Base-by-base conservation (phyloP, 2,797 vertebrate species). In the Gambusia yucatana region DNA sequence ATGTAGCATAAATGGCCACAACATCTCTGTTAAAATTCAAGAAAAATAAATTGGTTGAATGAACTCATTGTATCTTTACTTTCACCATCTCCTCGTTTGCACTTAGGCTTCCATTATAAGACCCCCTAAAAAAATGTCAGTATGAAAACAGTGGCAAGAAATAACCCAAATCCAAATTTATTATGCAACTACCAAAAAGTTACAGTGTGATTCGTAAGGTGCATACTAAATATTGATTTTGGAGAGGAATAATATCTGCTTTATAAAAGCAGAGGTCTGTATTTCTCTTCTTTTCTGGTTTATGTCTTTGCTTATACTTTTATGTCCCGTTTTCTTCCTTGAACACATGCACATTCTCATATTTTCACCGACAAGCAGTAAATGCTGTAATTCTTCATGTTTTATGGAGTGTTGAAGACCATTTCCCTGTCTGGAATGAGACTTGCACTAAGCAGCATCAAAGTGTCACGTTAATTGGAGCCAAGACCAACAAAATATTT, bases 401-500 rank as follows among this genome's bases (percentile, higher is more conserved):
- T 92, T 93, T 90, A 90, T 84, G 85, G 77, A 77, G 87, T 88
- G 90, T 86, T 79, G 81, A 86, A 88, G 79, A 52, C 79, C 52
- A 67, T 87, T 86, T 73, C 79, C 88, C 79, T 81, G 76, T 84
- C 79, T 86, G 84, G 84, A 93, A 83, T 82, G 75, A 87, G 90
- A 92, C 72, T 80, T 78, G 69, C 81, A 70, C 80, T 80, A 85
- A 84, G 88, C 85, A 81, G 81, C 85, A 78, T 91, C 79, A 83
- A 59, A 78, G 80, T 87, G 83, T 76, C 47, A 73, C 77, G 82
- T 87, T 89, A 87, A 92, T 89, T 91, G 77, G 13, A 43, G 82
- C 90, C 90, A 93, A 92, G 89, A 87, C 85, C 81, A 92, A 93
- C 89, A 88, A 91, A 88, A 85, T 87, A 85, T 93, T 87, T 52